Evolutionary conservation across 2,797 vertebrate genomes (phyloP), one percentile per base, ranked within the genome.

Genomic region (Mastacembelus armatus): DNA sequence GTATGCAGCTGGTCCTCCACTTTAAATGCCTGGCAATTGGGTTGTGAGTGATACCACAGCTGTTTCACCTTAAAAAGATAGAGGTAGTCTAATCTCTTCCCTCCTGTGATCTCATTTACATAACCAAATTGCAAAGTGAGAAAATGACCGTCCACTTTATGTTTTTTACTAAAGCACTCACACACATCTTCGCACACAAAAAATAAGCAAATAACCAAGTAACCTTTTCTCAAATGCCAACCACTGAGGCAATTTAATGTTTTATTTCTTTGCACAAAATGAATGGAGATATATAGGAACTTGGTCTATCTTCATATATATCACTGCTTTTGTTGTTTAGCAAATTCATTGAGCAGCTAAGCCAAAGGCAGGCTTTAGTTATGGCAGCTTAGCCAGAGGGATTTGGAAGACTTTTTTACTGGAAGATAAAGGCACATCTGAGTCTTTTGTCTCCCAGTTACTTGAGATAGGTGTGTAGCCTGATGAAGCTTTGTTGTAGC

Each of bases 171-270:
- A 15, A 80, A 30, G 29, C 56, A 22, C 52, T 27, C 24, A 10
- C 50, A 42, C 51, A 42, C 63, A 21, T 18, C 22, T 30, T 0
- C 1, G 0, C n/a, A 27, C 58, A 30, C 49, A 57, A 66, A 70
- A 80, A 78, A 81, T 61, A 80, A 78, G 62, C 59, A 76, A 77
- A 81, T 52, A 69, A 68, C 58, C 47, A 74, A 43, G 69, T 82
- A 85, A 90, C 85, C 86, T 89, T 91, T 87, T 68, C 64, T 66
- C 29, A 90, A 88, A 85, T 88, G 76, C 72, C 79, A n/a, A 73
- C 67, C 2, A n/a, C 70, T 56, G 71, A 73, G 60, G 43, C 66
- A 38, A 65, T 84, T n/a, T n/a, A n/a, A n/a, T 74, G 75, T 73
- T 77, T 76, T 74, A 26, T 49, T 52, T 85, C 61, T 74, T 60